phyloP scores from a whole-genome alignment of 2,888 invertebrate species.

The Meteorus colon region DNA sequence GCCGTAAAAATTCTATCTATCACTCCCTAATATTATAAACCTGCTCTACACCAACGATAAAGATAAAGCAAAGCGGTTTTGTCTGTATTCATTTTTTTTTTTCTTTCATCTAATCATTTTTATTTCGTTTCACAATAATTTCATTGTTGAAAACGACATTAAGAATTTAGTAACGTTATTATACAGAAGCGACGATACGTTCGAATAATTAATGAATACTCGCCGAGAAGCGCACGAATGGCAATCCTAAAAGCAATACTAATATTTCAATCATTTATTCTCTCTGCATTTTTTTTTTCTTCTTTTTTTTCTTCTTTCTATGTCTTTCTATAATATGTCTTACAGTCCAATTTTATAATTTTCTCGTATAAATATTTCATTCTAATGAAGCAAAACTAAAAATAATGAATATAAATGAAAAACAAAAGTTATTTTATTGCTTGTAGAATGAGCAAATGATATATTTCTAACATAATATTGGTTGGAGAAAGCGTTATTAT shows the following conservation, averaged over 20 bases:
- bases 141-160: constrained; percentile 38
- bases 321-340: neutral
- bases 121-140: constrained; percentile 26
- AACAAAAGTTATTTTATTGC: constrained; percentile 26
- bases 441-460: constrained; percentile 35
- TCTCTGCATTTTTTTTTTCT: neutral
- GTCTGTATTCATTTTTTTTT: constrained; percentile 13
- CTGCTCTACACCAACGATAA: constrained; percentile 33
- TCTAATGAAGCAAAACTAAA: constrained; percentile 5
- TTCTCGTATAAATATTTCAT: neutral
- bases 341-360: neutral
- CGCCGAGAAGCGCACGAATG: constrained; percentile 27
- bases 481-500: neutral
- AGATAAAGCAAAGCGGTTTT: constrained; percentile 33
- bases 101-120: constrained; percentile 32
- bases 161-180: constrained; percentile 32
- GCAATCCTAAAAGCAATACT: constrained; percentile 29
- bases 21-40: constrained; percentile 27
- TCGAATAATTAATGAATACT: constrained; percentile 12
- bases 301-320: neutral
- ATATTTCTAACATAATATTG: neutral
- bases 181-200: constrained; percentile 23
- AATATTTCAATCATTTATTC: constrained; percentile 8
- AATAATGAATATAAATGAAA: constrained; percentile 8
- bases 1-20: constrained; percentile 30